Conservation (phyloP, 2,888 invertebrate genomes). For the Caenorhabditis sp. region DNA sequence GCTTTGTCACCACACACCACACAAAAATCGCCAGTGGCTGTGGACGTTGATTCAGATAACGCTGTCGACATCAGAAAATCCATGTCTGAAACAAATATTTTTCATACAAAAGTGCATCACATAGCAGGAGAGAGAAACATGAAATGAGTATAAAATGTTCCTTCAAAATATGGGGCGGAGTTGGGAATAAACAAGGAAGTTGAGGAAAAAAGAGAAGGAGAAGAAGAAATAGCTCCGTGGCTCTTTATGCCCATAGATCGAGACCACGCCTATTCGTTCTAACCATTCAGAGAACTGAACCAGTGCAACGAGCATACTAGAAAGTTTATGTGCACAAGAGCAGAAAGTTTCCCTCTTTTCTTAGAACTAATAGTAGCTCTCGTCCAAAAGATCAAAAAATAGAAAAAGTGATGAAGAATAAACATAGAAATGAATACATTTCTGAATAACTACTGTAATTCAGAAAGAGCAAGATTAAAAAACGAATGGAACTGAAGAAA, state of each 20-base stretch:
- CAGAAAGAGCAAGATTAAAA: too few species aligned
- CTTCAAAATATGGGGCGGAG: constrained; percentile 27
- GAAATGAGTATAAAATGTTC: background rate
- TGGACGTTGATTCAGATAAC: constrained; percentile 41
- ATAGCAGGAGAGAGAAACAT: background rate
- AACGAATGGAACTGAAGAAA: background rate
- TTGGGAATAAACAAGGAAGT: constrained; percentile 42
- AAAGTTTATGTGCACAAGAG: constrained; percentile 11
- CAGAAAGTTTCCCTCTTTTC: background rate
- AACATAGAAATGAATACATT: constrained; percentile 9
- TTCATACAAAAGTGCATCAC: too few species aligned
- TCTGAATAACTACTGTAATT: background rate
- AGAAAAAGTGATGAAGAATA: constrained; percentile 3
- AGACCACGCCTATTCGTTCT: constrained; percentile 21
- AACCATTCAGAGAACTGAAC: constrained; percentile 37
- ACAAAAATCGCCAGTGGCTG: constrained; percentile 57
- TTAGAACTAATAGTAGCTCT: background rate
- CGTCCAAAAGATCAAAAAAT: constrained; percentile 15
- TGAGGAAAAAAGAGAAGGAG: background rate
- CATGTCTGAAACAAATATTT: constrained; percentile 13
- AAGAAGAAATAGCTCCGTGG: background rate
- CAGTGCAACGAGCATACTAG: constrained; percentile 4
- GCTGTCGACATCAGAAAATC: constrained; percentile 43
- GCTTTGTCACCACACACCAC: constrained; percentile 70
- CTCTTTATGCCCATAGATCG: constrained; percentile 7